Evolutionary conservation across 2,113 vertebrate species (phyloP).

Genomic region (Tautogolabrus adspersus): DNA sequence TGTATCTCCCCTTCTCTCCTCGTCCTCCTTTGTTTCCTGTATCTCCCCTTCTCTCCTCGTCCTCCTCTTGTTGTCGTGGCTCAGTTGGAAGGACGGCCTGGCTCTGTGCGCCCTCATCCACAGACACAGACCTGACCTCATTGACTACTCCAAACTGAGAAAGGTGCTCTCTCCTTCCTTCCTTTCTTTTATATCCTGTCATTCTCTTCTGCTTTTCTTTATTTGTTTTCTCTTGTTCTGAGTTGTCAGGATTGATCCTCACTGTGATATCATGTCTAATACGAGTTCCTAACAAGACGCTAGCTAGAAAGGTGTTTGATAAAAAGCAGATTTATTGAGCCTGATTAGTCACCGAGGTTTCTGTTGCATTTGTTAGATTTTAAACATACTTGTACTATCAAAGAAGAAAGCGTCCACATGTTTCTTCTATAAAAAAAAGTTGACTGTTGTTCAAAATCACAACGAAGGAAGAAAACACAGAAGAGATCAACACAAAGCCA

Average conservation of each 20-base stretch:
- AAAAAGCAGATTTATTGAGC: too few relatives aligned
- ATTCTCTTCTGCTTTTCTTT: background rate
- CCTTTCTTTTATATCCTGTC: background rate
- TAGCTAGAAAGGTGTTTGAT: too few relatives aligned
- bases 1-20: background rate
- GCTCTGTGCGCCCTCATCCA: conserved; percentile 95
- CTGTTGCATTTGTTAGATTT: too few relatives aligned
- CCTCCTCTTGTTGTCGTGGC: background rate
- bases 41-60: background rate
- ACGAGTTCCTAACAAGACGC: too few relatives aligned
- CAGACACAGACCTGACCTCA: conserved; percentile 93
- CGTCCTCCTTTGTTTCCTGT: background rate
- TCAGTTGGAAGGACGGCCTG: conserved; percentile 94
- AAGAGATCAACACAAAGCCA: background rate
- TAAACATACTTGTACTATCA: too few relatives aligned
- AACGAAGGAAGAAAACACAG: background rate
- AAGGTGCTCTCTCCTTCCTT: conserved; percentile 81
- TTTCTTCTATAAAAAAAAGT: background rate
- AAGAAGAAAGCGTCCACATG: background rate
- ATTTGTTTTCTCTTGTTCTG: background rate
- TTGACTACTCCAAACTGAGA: conserved; percentile 93
- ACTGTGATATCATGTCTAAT: background rate
- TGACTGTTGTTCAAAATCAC: background rate
- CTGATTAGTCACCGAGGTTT: too few relatives aligned
- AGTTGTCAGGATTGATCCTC: background rate